Conservation (phyloP, 1,140 invertebrate species). For the Sarcophaga bullata region DNA sequence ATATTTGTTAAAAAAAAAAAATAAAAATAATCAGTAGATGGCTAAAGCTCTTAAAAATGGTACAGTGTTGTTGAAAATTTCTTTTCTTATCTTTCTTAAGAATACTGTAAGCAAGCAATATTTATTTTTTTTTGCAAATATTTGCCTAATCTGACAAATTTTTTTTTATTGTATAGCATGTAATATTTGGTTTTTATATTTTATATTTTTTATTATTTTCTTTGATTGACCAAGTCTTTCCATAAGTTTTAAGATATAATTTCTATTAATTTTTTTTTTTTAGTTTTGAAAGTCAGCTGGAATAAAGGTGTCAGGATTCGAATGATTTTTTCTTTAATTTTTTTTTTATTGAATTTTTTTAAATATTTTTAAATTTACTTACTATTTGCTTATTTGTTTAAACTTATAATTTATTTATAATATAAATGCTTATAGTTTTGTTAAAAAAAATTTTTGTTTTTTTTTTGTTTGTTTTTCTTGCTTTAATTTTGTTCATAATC, state of each 20-base stretch:
- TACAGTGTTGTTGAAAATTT: no score
- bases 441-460: background rate
- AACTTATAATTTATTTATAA: conserved; percentile 30
- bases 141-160: no score
- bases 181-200: no score
- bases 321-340: background rate
- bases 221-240: no score
- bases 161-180: no score
- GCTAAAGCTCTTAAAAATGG: no score
- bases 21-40: no score
- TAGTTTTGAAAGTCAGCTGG: background rate
- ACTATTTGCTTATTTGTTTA: conserved; percentile 2
- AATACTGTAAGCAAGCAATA: no score
- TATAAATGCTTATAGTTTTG: conserved; percentile 36
- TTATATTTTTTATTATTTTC: no score
- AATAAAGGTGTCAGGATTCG: background rate
- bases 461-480: background rate
- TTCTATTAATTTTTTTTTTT: background rate
- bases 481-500: background rate
- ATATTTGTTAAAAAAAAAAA: no score
- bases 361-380: background rate
- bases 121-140: conserved; percentile 10
- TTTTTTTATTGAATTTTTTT: background rate
- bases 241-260: background rate
- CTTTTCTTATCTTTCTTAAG: no score